Evolutionary conservation across 2,113 vertebrate genomes (phyloP), one percentile per base, ranked within the genome.

Genomic region (Actenoides lindsayi): DNA sequence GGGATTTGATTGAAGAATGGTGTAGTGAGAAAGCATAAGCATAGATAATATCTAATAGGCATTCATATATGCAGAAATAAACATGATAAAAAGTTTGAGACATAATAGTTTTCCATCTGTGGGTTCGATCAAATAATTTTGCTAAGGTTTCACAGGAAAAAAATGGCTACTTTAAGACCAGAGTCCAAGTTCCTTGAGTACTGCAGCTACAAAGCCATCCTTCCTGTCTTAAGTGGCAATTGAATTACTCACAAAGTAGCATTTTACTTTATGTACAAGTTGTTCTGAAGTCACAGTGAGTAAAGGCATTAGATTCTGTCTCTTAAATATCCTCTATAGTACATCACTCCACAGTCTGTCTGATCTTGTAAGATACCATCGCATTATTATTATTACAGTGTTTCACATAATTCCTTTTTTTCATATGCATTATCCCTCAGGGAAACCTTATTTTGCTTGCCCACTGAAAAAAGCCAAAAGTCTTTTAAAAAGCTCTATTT

Each of bases 401-500:
- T 85, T 95, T 74, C 57, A 80, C 28, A 82, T 64, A 73, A 63
- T 57, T 87, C 46, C 18, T 86, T 82, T 94, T 94, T 86, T 65
- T 90, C 39, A 46, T 59, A 63, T 53, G 12, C 30, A 67, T 94
- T 87, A 77, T 71, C 53, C 90, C 76, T 88, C 30, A 91, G n/a
- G 57, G 62, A 80, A 92, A 50, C n/a, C 42, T 35, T 35, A 62
- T 83, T 73, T 91, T 78, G 25, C 77, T 62, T 87, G 13, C 14
- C 50, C 46, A 85, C 17, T 79, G 54, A 80, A 82, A 96, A 95
- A 93, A 91, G 33, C 19, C 75, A 86, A 44, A 95, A 85, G 41
- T 79, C 65, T 95, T 50, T 81, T 91, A 82, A 28, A 93, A 78
- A 83, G 5, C 15, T 91, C 31, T 13, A 83, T 70, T 87, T 70